A percentile compares a stretch with the other conserved stretches of the same genome.
Conservation (phyloP, 2,113 vertebrate genomes). For the Sarotherodon lohbergeri region DNA sequence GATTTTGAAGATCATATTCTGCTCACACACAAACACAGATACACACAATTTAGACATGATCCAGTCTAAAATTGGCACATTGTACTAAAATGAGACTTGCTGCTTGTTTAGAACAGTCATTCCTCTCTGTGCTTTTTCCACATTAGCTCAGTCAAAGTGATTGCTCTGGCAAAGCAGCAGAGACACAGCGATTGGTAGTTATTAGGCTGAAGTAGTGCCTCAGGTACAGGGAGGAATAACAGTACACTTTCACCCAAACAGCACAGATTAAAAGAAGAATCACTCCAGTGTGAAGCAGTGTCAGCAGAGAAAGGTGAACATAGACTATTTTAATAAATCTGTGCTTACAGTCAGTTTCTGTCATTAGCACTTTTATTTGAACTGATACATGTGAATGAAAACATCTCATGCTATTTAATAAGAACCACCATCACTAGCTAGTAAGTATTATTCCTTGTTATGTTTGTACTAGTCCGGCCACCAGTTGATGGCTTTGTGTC, state of each 20-base stretch:
- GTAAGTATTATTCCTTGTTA: not conserved
- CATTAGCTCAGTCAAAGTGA: conserved; percentile 47
- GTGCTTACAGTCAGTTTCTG: not conserved
- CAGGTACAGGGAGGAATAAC: not conserved
- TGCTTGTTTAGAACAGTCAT: conserved; percentile 5
- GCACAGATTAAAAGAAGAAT: not conserved
- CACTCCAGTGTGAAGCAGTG: not conserved
- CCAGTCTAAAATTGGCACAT: conserved; percentile 31
- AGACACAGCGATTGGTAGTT: not conserved
- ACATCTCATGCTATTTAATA: not conserved
- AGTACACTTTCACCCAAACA: not conserved
- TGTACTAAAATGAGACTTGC: not conserved
- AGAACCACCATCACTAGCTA: not conserved
- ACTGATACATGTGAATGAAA: not conserved
- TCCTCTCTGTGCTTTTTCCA: conserved; percentile 50
- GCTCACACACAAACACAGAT: not conserved
- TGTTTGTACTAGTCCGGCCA: accelerated
- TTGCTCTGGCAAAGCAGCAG: not conserved
- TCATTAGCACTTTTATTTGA: not conserved
- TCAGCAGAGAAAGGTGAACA: not conserved
- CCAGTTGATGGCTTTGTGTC: not conserved
- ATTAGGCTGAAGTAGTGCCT: not conserved
- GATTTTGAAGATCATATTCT: not conserved
- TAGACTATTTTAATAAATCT: not conserved
- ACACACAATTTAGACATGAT: not conserved